Percentiles rank a stretch among this genome's conserved stretches.
Conservation (phyloP, 2,113 vertebrate species). For the Tetrax tetrax region DNA sequence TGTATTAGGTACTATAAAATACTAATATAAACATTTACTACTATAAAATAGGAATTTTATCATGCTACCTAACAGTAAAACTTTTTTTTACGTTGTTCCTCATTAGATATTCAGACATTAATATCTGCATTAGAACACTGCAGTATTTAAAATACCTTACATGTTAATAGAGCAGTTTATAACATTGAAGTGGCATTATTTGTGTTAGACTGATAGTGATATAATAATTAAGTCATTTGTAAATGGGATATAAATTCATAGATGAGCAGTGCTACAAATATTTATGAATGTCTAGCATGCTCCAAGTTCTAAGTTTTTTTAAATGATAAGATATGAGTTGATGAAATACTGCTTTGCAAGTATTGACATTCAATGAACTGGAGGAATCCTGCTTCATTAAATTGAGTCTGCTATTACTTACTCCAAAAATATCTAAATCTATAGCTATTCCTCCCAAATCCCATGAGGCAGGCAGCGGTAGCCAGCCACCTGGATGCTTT, state of each 20-base stretch:
- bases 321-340: background rate
- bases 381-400: conserved; percentile 26
- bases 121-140: background rate
- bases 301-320: background rate
- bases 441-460: background rate
- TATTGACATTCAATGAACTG: conserved; percentile 1
- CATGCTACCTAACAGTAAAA: background rate
- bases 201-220: background rate
- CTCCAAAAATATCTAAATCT: background rate
- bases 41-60: background rate
- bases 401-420: background rate
- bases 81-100: background rate
- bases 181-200: background rate
- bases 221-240: background rate
- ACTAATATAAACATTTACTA: background rate
- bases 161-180: background rate
- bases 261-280: background rate
- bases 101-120: background rate
- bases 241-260: background rate
- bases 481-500: background rate
- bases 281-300: background rate
- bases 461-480: background rate
- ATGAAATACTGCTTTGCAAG: conserved; percentile 4
- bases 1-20: background rate
- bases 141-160: background rate